phyloP scores from a whole-genome alignment of 2,888 invertebrate species.

The Pachycephus smyrnensis region DNA sequence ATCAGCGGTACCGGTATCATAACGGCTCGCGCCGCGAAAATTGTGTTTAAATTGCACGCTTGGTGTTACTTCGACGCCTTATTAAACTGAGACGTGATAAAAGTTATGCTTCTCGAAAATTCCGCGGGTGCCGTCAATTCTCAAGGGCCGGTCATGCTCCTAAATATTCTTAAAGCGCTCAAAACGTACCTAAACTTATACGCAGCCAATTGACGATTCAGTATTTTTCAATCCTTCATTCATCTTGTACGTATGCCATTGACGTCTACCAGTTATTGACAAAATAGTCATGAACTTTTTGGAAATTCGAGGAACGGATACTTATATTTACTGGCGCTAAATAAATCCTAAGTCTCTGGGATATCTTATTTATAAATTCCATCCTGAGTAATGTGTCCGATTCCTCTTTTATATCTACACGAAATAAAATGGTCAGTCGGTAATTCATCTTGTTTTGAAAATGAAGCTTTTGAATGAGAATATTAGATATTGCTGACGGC shows the following conservation, averaged over 20 bases:
- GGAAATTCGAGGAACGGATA: not conserved
- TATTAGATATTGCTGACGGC: not conserved
- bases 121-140: not conserved
- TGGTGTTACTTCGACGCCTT: slow-evolving; percentile 19
- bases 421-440: not conserved
- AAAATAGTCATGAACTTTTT: not conserved
- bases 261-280: not conserved
- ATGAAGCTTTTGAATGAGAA: not conserved
- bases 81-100: slow-evolving; percentile 16
- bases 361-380: not conserved
- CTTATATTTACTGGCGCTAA: not conserved
- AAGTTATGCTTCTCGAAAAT: slow-evolving; percentile 10
- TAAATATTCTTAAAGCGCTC: not conserved
- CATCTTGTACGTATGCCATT: not conserved
- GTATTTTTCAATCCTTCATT: not conserved
- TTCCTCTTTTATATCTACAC: not conserved
- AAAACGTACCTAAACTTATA: not conserved
- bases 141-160: not conserved
- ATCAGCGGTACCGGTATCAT: slow-evolving; percentile 43
- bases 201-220: not conserved
- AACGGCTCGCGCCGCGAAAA: slow-evolving; percentile 35
- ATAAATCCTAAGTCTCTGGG: not conserved
- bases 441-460: not conserved
- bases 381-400: not conserved
- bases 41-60: slow-evolving; percentile 16